Evolutionary conservation across 1,140 invertebrate species (phyloP).

Genomic region (Bombus confusus): DNA sequence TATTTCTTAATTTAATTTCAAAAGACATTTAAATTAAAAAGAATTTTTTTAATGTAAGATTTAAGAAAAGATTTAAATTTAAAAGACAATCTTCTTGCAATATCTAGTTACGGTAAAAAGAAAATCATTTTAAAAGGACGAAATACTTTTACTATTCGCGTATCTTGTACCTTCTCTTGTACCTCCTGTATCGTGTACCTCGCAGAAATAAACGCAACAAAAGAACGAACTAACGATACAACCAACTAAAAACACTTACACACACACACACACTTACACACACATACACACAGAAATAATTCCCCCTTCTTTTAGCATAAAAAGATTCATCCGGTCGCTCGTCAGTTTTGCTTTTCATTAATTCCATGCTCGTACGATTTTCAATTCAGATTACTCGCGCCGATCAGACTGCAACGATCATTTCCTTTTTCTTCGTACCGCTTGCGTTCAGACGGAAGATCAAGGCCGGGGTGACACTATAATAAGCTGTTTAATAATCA

Average conservation of each 20-base stretch:
- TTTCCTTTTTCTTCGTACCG: conserved; percentile 5
- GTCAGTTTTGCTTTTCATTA: conserved; percentile 24
- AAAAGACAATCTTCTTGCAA: too few species aligned
- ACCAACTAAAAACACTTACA: background rate
- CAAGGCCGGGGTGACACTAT: conserved; percentile 62
- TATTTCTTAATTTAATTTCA: too few species aligned
- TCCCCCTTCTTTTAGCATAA: background rate
- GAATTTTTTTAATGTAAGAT: too few species aligned
- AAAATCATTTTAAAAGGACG: too few species aligned
- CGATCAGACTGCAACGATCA: conserved; percentile 26
- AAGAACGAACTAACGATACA: background rate
- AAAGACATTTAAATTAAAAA: too few species aligned
- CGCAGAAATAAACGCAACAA: background rate
- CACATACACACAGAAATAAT: background rate
- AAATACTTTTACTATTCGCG: too few species aligned
- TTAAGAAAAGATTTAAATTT: too few species aligned
- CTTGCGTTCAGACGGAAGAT: conserved; percentile 41
- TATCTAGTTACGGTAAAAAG: too few species aligned
- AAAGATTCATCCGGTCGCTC: background rate
- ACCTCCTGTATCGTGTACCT: background rate
- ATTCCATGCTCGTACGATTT: conserved; percentile 43
- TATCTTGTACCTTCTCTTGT: too few species aligned
- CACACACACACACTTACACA: too few species aligned
- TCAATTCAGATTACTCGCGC: conserved; percentile 34
- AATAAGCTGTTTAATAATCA: conserved; percentile 82